These are phyloP conservation scores for Oryzias dopingdopingensis DNA, from an alignment of 2,797 vertebrate species.

Conservation along the genomic window DNA sequence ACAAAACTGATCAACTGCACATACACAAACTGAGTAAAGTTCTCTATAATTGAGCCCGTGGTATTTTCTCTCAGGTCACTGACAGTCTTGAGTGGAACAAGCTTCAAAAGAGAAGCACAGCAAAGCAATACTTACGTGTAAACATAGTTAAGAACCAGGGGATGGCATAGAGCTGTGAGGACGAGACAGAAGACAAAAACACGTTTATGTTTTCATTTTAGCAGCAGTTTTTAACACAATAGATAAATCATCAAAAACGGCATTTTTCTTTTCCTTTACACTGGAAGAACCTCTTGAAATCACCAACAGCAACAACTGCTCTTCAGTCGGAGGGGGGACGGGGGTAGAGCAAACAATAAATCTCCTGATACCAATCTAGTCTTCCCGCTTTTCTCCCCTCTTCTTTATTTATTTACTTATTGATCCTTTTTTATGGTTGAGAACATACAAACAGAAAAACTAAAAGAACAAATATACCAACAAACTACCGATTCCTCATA, in stretches of 20 bases:
- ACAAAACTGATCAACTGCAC: not conserved
- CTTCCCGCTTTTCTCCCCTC: conserved; percentile 18
- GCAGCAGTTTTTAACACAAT: conserved; percentile 9
- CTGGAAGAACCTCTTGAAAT: conserved; percentile 16
- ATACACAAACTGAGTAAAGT: not conserved
- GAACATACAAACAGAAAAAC: conserved; percentile 44
- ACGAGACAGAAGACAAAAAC: conserved; percentile 2
- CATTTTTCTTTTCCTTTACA: conserved; percentile 15
- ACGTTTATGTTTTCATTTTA: not conserved
- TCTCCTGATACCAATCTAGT: conserved; percentile 39
- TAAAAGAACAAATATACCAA: conserved; percentile 4
- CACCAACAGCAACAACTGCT: conserved; percentile 34
- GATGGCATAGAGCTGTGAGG: conserved; percentile 91
- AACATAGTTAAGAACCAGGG: conserved; percentile 99
- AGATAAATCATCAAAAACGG: conserved; percentile 11
- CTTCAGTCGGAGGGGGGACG: conserved; percentile 34
- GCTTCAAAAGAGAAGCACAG: conserved; percentile 6
- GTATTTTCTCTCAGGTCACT: not conserved
- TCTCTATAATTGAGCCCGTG: too few relatives aligned
- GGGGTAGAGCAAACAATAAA: conserved; percentile 46
- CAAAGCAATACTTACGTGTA: conserved; percentile 87
- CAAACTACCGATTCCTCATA: conserved; percentile 14
- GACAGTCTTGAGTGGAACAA: not conserved
- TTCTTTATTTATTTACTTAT: conserved; percentile 7
- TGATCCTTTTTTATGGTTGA: conserved; percentile 23